Conservation (phyloP, 2,888 invertebrate species). For the Hartigia nigra region DNA sequence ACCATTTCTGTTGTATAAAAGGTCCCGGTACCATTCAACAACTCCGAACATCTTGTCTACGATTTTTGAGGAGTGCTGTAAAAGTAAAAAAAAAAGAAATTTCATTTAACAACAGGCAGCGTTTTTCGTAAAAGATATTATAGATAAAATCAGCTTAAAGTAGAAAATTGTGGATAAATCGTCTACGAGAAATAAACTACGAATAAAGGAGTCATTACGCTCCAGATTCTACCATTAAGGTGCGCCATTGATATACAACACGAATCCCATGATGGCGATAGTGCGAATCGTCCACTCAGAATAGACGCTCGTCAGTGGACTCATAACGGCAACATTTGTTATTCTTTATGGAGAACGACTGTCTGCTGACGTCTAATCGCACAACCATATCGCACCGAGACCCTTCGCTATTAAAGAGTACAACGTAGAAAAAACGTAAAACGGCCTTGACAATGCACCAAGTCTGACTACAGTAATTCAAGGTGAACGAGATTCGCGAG, state of each 20-base stretch:
- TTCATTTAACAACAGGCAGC: not conserved
- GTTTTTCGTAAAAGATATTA: not conserved
- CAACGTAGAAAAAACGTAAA: not conserved
- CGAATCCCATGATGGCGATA: not conserved
- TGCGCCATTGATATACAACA: not conserved
- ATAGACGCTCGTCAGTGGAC: not conserved
- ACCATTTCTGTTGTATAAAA: conserved; percentile 56
- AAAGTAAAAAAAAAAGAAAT: conserved; percentile 24
- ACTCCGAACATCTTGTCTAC: conserved; percentile 50
- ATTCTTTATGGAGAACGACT: not conserved
- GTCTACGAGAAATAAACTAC: not conserved
- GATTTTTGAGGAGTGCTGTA: conserved; percentile 20
- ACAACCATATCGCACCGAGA: not conserved
- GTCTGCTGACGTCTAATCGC: not conserved
- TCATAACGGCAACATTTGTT: not conserved
- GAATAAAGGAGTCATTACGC: not conserved
- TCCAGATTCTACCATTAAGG: not conserved
- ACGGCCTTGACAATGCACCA: not conserved
- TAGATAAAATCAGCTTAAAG: not conserved
- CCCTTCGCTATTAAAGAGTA: not conserved
- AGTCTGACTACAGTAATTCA: not conserved
- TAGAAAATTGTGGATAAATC: not conserved
- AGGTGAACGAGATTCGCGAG: not conserved
- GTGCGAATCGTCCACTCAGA: not conserved
- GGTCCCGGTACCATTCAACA: conserved; percentile 55